phyloP scores from a whole-genome alignment of 2,797 vertebrate genomes.

The Cossypha polioptera region DNA sequence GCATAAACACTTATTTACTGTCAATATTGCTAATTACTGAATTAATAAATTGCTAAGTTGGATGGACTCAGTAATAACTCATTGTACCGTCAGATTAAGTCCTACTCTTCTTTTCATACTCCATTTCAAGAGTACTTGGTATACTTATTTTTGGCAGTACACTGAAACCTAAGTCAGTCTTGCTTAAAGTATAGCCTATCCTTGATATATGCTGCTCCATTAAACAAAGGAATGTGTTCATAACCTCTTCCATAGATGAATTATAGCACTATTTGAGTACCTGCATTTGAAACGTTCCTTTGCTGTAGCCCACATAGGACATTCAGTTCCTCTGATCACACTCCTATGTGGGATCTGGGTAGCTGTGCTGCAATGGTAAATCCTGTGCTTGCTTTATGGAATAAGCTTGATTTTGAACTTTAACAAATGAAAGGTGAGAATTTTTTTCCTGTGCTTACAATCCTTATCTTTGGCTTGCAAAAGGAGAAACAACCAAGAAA shows the following conservation, averaged over 20 bases:
- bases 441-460: not conserved
- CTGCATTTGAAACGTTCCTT: not conserved
- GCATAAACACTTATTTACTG: not conserved
- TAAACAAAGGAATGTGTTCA: constrained; percentile 33
- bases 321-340: not conserved
- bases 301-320: not conserved
- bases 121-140: not conserved
- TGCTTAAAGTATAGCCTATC: constrained; percentile 11
- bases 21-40: not conserved
- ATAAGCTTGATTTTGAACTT: not conserved
- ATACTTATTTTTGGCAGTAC: constrained; percentile 14
- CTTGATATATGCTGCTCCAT: not conserved
- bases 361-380: not conserved
- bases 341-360: not conserved
- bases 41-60: not conserved
- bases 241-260: not conserved
- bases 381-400: not conserved
- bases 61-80: not conserved
- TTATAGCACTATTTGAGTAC: not conserved
- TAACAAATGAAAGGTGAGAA: not conserved
- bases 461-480: not conserved
- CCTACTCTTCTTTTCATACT: not conserved
- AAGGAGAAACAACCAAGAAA: not conserved
- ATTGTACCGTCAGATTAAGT: not conserved
- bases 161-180: not conserved